A percentile compares a stretch with the other conserved stretches of the same genome.
Conservation (phyloP, 2,113 vertebrate species). For the Oostethus manadensis region DNA sequence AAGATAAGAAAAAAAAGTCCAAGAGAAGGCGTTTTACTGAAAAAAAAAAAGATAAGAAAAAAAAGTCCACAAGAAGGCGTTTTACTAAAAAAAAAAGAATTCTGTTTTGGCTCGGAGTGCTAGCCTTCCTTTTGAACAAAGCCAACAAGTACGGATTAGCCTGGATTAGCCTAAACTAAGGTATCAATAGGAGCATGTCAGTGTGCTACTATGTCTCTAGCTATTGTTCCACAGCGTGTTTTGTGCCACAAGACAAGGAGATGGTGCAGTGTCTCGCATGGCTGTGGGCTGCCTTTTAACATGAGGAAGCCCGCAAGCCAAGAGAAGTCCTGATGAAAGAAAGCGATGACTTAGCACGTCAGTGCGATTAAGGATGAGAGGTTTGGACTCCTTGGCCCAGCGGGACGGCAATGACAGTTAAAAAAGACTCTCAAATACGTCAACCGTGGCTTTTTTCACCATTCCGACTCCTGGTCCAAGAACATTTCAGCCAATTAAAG, state of each 20-base stretch:
- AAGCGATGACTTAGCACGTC: conserved; percentile 49
- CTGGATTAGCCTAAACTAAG: not conserved
- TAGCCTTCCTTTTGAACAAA: not conserved
- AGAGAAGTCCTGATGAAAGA: conserved; percentile 50
- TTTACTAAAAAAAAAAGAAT: too few relatives aligned
- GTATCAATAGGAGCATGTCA: conserved; percentile 1
- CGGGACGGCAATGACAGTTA: conserved; percentile 24
- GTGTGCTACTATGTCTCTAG: not conserved
- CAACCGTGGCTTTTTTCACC: not conserved
- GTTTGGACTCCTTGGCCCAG: conserved; percentile 43
- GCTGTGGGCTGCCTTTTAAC: conserved; percentile 34
- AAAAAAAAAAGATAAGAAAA: too few relatives aligned
- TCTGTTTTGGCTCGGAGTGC: too few relatives aligned
- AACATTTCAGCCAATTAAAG: too few relatives aligned
- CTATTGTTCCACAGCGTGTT: not conserved
- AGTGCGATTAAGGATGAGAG: conserved; percentile 45
- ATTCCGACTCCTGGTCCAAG: too few relatives aligned
- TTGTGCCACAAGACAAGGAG: not conserved
- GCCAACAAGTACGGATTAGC: conserved; percentile 2
- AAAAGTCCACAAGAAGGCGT: too few relatives aligned
- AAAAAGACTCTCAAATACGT: not conserved
- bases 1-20: too few relatives aligned
- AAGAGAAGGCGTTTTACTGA: too few relatives aligned
- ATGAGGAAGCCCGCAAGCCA: conserved; percentile 25
- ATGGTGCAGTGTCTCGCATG: conserved; percentile 19